Evolutionary conservation across 2,797 vertebrate genomes (phyloP), one percentile per base, ranked within the genome.

Genomic region (Pterois miles): DNA sequence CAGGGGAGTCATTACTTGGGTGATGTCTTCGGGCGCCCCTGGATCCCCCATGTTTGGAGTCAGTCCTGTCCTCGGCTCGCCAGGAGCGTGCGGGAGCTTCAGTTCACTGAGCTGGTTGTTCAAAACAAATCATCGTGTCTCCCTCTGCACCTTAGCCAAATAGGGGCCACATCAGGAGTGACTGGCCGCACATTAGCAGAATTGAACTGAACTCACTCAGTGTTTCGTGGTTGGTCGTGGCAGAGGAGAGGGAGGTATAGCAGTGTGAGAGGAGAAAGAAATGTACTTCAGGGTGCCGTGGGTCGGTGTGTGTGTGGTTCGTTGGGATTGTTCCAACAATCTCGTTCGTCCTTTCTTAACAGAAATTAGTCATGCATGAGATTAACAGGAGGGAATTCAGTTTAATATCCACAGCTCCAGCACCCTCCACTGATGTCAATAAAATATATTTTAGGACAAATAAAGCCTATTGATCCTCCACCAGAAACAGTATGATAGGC

Each of bases 321-420:
- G 29, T 13, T 57, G 50, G 73, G 29, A 59, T 67, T 76, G 46
- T 73, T 79, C 68, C 77, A 75, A 68, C 76, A 64, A 79, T 86
- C 80, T 86, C 80, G 72, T 85, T 74, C 54, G 43, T 82, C 68
- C 74, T 40, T 68, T 87, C 68, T 83, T 82, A 72, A 89, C 85
- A 74, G 74, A 76, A 92, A 87, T 92, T 71, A 89, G 78, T 89
- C 85, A 87, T 90, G 89, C 86, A 84, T 89, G 87, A 90, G 81
- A 91, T 93, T 83, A 91, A 84, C 82, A 79, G 81, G 70, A 81
- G 76, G 71, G 78, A 84, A 78, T 85, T 82, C 18, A 31, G 64
- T 89, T 82, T 77, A 77, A 86, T 82, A 65, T 71, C 71, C 57
- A 10, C 46, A 12, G 75, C 82, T 85, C 72, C 63, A 5, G 29